Evolutionary conservation across 2,888 invertebrate genomes (phyloP).

Genomic region (Gortyna flavago): DNA sequence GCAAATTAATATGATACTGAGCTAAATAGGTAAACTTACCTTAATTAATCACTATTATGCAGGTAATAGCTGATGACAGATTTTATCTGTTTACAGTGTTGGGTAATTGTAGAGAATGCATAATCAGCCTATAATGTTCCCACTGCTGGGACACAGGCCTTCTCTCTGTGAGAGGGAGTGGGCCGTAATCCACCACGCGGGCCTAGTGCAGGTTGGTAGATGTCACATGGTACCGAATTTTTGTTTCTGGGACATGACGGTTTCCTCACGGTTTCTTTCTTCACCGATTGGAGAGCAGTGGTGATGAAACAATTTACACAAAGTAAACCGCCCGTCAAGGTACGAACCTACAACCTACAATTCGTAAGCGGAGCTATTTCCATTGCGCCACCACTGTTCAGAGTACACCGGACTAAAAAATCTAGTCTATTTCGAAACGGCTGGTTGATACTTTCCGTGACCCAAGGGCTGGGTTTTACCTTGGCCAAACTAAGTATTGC

Average conservation of each 20-base stretch:
- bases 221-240: background rate
- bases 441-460: too few relatives aligned
- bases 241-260: background rate
- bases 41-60: background rate
- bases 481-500: too few relatives aligned
- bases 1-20: conserved; percentile 1
- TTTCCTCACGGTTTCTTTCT: background rate
- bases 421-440: background rate
- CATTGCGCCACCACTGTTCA: too few relatives aligned
- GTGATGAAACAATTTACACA: background rate
- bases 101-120: background rate
- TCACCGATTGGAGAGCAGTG: background rate
- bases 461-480: too few relatives aligned
- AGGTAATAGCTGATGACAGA: background rate
- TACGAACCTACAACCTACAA: background rate
- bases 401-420: background rate
- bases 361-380: too few relatives aligned
- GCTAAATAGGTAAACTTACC: background rate
- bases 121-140: background rate
- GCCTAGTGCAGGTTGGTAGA: background rate
- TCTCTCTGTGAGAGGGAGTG: background rate
- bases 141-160: background rate
- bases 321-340: background rate
- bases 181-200: background rate
- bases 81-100: background rate